Percentiles rank a stretch among this genome's conserved stretches.
phyloP scores from a whole-genome alignment of 2,888 invertebrate species.

The Melangyna quadrimaculata region DNA sequence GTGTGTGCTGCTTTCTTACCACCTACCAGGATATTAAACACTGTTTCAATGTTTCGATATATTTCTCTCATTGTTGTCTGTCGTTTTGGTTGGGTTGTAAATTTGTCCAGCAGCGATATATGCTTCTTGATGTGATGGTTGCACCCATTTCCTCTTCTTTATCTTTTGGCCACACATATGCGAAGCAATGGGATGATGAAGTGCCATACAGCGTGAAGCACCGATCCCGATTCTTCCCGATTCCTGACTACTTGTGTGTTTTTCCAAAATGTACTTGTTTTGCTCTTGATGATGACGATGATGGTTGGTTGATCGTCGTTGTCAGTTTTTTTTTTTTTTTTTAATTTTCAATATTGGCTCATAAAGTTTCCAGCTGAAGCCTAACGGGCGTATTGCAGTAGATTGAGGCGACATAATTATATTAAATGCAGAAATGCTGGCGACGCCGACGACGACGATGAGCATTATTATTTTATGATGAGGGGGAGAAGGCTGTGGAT shows the following conservation, averaged over 20 bases:
- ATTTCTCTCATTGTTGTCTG: conserved; percentile 64
- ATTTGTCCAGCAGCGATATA: conserved; percentile 60
- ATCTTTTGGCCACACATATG: conserved; percentile 21
- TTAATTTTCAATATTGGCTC: conserved; percentile 60
- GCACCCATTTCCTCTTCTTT: conserved; percentile 57
- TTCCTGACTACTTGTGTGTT: conserved; percentile 6
- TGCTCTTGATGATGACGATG: neutral
- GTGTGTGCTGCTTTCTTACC: conserved; percentile 35
- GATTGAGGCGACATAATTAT: conserved; percentile 49
- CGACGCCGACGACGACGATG: conserved; percentile 37
- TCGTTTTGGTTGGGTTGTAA: conserved; percentile 37
- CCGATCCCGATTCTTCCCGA: neutral
- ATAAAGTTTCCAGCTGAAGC: conserved; percentile 8
- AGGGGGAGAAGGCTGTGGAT: conserved; percentile 19
- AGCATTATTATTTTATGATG: conserved; percentile 27
- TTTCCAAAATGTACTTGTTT: conserved; percentile 43
- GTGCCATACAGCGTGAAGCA: conserved; percentile 4
- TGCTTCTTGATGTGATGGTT: conserved; percentile 34
- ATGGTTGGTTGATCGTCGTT: conserved; percentile 36
- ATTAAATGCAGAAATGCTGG: conserved; percentile 30
- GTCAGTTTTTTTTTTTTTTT: conserved; percentile 18
- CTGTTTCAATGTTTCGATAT: conserved; percentile 55
- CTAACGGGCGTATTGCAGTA: conserved; percentile 14
- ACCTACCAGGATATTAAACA: conserved; percentile 66
- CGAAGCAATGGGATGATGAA: neutral